Conservation (phyloP, 2,888 invertebrate genomes). For the Nezara viridula region DNA sequence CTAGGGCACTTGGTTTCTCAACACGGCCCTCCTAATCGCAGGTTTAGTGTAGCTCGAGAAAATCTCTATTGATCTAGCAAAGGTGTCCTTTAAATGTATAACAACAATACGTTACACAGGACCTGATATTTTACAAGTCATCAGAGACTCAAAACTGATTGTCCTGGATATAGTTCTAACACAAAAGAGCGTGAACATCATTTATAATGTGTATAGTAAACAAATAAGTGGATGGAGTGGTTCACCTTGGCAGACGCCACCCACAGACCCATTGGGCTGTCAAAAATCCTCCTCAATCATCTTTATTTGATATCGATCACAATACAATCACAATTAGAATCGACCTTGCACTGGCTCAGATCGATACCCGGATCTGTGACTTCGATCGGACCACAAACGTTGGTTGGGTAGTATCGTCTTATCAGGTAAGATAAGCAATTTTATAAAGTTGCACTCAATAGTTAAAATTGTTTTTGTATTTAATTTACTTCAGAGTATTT, state of each 20-base stretch:
- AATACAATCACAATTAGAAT: neutral
- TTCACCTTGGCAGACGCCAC: neutral
- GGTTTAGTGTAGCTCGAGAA: too few species aligned
- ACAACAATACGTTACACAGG: neutral
- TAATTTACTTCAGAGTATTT: too few species aligned
- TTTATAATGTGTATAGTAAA: neutral
- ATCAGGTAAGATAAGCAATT: too few species aligned
- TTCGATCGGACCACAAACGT: neutral
- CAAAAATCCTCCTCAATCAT: neutral
- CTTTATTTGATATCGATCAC: neutral
- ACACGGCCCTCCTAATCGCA: too few species aligned
- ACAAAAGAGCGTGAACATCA: neutral
- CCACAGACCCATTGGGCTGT: neutral
- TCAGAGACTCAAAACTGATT: neutral
- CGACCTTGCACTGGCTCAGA: neutral
- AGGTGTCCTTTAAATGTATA: neutral
- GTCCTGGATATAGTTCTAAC: neutral
- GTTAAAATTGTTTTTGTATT: too few species aligned
- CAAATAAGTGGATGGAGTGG: neutral
- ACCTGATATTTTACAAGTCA: constrained; percentile 2
- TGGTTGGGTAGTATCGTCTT: too few species aligned
- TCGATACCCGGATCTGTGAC: neutral
- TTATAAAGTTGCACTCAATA: too few species aligned
- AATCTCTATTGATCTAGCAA: too few species aligned
- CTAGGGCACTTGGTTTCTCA: too few species aligned